A percentile compares a stretch with the other conserved stretches of the same genome.
Conservation (phyloP, 2,888 invertebrate genomes). For the Gryllus longicercus region DNA sequence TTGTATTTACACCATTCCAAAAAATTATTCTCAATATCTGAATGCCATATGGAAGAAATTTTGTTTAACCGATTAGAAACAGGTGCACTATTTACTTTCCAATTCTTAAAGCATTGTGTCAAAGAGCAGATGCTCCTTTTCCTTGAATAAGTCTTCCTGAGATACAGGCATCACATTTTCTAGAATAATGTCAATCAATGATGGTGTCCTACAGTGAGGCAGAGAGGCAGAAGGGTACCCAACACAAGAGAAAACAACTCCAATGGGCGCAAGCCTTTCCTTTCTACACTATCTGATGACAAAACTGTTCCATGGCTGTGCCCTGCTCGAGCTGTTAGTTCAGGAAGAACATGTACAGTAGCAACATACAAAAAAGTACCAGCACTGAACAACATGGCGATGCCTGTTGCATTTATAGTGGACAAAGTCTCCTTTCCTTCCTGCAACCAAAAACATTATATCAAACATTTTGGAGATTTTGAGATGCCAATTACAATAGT, state of each 20-base stretch:
- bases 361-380: conserved; percentile 99
- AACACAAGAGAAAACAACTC: conserved; percentile 81
- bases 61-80: too few species aligned
- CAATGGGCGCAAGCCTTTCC: conserved; percentile 61
- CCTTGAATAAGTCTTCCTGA: background rate
- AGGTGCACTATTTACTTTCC: too few species aligned
- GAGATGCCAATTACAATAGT: background rate
- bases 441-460: conserved; percentile 49
- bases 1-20: too few species aligned
- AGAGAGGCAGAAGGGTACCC: conserved; percentile 82
- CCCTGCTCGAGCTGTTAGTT: conserved; percentile 59
- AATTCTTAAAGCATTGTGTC: too few species aligned
- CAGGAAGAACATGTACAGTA: conserved; percentile 96
- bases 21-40: too few species aligned
- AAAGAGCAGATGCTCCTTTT: too few species aligned
- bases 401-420: conserved; percentile 88
- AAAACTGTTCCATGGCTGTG: conserved; percentile 26
- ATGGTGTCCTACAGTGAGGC: conserved; percentile 89
- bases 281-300: conserved; percentile 18
- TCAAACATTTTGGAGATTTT: background rate
- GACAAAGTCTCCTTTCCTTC: conserved; percentile 87
- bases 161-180: background rate
- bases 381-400: conserved; percentile 97
- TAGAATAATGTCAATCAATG: conserved; percentile 56
- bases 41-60: too few species aligned